Conservation (phyloP, 2,113 vertebrate genomes). For the Mormyrus lacerda region DNA sequence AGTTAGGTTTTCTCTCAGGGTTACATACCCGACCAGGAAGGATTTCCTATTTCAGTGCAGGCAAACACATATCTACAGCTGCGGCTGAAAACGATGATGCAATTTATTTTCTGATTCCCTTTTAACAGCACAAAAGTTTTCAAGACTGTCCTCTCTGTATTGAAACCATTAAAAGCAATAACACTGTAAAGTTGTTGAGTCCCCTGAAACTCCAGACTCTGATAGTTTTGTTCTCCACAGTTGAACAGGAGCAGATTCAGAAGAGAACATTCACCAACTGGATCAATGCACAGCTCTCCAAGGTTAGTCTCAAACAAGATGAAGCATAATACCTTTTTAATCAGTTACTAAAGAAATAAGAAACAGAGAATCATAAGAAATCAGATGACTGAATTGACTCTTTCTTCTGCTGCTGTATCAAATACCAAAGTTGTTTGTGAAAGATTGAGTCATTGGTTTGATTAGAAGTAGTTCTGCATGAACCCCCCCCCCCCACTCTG, state of each 20-base stretch:
- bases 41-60: neutral
- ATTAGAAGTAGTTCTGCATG: neutral
- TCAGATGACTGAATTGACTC: neutral
- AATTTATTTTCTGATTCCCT: neutral
- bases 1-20: neutral
- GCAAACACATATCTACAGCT: neutral
- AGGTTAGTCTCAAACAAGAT: constrained; percentile 61
- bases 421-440: neutral
- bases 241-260: constrained; percentile 85
- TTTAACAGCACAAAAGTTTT: neutral
- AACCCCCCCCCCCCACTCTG: neutral
- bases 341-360: neutral
- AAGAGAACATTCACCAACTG: constrained; percentile 95
- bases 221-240: constrained; percentile 46
- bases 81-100: neutral
- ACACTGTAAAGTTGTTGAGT: neutral
- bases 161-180: neutral
- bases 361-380: neutral
- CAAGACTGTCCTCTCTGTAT: neutral
- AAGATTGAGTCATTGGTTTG: neutral
- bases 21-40: neutral
- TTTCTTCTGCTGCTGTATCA: neutral
- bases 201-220: neutral
- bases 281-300: constrained; percentile 87
- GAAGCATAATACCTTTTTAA: neutral